Evolutionary conservation across 1,140 invertebrate genomes (phyloP), one percentile per base, ranked within the genome.

Genomic region (Dolichoris vasculosae): DNA sequence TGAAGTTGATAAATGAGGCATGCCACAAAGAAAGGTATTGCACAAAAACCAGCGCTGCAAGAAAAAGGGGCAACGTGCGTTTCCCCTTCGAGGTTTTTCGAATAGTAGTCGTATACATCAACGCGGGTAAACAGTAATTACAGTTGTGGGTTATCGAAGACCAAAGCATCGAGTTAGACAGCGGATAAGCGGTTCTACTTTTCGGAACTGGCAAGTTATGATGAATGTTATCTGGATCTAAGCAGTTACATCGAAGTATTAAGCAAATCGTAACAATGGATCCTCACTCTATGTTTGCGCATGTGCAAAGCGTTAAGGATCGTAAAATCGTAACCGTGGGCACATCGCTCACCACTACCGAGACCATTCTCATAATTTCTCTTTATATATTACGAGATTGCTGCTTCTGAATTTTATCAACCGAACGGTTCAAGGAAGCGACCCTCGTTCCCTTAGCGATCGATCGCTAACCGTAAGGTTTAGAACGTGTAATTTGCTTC

Each of bases 281-380:
- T 11, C n/a, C 38, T 43, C 4, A 43, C 87, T 67, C 84, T 80
- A 83, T 85, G 86, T 84, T 78, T 64, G 77, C 71, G 69, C 38
- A 46, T 35, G 78, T 84, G 59, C 64, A 77, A 81, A 51, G 40
- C 35, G 76, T 46, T 23, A 69, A 51, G 38, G 20, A 59, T 59
- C 55, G 23, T 59, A 59, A 59, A 59, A 59, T 26, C 26, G 55
- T 26, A 59, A 59, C 2, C 23, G 9, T 26, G 20, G 55, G n/a
- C 15, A 30, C 46, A 77, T 30, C 26, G 9, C 23, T 59, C 55
- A 59, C 23, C 4, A 32, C 0, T 88, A 88, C 85, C 88, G 88
- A 85, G 87, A 89, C 87, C 85, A 88, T 90, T 89, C 88, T 89
- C 87, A 90, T 89, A 88, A 89, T 89, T 89, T 89, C 89, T 90